Evolutionary conservation across 2,113 vertebrate genomes (phyloP).

Genomic region (Hyaena hyaena): DNA sequence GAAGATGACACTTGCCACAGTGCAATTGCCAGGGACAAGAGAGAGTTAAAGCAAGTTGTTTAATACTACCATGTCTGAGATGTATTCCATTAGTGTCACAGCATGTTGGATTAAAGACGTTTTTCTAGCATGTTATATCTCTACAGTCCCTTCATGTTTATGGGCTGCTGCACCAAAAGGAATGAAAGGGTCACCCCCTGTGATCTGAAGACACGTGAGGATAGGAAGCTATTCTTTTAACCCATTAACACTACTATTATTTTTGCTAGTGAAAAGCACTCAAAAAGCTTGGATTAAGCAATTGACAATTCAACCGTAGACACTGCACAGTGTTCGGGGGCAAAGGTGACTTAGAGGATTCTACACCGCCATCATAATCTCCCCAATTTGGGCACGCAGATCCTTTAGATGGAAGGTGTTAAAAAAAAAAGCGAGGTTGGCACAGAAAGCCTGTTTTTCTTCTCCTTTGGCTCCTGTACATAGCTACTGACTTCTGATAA

Average conservation of each 20-base stretch:
- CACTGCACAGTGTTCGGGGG: neutral
- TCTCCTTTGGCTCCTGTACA: neutral
- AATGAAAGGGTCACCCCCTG: neutral
- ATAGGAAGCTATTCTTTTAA: neutral
- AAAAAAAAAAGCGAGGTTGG: neutral
- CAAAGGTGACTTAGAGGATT: neutral
- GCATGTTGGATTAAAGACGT: conserved; percentile 8
- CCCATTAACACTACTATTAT: neutral
- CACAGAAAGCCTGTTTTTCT: conserved; percentile 17
- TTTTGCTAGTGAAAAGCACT: conserved; percentile 21
- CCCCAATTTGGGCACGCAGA: neutral
- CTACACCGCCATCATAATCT: neutral
- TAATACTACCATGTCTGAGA: neutral
- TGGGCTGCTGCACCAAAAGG: neutral
- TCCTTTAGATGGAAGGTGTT: neutral
- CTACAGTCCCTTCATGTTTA: neutral
- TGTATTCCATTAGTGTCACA: conserved; percentile 44
- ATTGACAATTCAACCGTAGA: neutral
- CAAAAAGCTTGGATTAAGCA: conserved; percentile 29
- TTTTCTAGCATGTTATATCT: neutral
- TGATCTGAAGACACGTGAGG: conserved; percentile 27
- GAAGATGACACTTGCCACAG: conserved; percentile 60
- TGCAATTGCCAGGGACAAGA: conserved; percentile 37
- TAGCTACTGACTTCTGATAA: neutral
- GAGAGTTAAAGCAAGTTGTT: conserved; percentile 38